Conservation (phyloP, 2,888 invertebrate genomes). For the Dorcus hopei region DNA sequence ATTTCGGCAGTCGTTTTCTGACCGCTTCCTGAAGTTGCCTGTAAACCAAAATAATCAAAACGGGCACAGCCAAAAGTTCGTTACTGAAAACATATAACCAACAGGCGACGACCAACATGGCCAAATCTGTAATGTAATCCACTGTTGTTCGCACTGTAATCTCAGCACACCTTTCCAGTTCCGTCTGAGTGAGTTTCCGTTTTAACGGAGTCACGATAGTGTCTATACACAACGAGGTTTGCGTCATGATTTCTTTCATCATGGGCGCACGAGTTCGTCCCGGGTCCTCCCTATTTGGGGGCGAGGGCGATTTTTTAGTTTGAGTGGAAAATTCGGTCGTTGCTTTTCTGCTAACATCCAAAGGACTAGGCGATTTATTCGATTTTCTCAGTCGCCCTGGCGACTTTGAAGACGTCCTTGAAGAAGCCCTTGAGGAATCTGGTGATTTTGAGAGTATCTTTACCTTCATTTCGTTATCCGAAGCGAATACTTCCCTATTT, state of each 20-base stretch:
- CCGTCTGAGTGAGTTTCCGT: constrained; percentile 23
- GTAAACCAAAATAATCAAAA: constrained; percentile 72
- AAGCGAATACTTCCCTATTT: constrained; percentile 10
- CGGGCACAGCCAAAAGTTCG: constrained; percentile 75
- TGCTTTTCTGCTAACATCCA: not conserved
- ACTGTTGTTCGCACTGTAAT: constrained; percentile 66
- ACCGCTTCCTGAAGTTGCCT: constrained; percentile 71
- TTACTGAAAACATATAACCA: constrained; percentile 81
- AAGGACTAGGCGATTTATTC: constrained; percentile 5
- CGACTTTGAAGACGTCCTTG: constrained; percentile 24
- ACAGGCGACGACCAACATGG: constrained; percentile 71
- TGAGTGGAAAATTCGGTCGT: constrained; percentile 13
- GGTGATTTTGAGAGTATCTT: not conserved
- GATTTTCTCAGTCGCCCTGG: constrained; percentile 18
- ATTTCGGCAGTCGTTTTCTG: constrained; percentile 56
- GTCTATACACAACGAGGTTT: constrained; percentile 45
- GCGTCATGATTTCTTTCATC: constrained; percentile 45
- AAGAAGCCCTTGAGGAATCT: constrained; percentile 5
- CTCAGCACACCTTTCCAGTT: constrained; percentile 61
- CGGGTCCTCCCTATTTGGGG: not conserved
- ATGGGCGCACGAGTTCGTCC: constrained; percentile 38
- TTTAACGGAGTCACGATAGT: constrained; percentile 9
- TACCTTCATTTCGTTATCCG: not conserved
- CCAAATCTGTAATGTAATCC: constrained; percentile 71
- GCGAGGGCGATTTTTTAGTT: constrained; percentile 16